Conservation (phyloP, 2,888 invertebrate species). For the Troides helena region DNA sequence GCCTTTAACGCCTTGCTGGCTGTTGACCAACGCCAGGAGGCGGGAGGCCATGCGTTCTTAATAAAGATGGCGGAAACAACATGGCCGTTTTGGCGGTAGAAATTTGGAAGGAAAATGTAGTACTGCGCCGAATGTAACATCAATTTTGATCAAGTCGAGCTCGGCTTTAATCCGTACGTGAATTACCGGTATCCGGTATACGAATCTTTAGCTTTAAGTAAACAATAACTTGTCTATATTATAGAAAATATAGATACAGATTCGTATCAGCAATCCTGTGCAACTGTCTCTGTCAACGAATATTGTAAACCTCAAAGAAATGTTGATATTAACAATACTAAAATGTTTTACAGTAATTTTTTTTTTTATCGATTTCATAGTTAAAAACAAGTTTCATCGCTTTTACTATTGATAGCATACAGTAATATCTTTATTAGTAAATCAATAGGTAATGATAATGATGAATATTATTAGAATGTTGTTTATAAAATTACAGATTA, state of each 20-base stretch:
- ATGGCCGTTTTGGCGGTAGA: constrained; percentile 63
- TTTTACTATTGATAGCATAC: no score
- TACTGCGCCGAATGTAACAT: constrained; percentile 38
- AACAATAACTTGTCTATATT: constrained; percentile 6
- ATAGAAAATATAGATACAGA: background rate
- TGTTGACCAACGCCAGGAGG: constrained; percentile 76
- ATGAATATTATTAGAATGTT: no score
- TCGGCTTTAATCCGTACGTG: constrained; percentile 26
- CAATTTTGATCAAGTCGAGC: constrained; percentile 35
- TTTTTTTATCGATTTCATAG: no score
- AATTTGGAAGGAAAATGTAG: constrained; percentile 51
- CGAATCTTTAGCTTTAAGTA: constrained; percentile 20
- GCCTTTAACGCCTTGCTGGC: constrained; percentile 80
- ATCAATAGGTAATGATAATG: no score
- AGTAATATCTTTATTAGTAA: no score
- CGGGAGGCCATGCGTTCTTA: constrained; percentile 76
- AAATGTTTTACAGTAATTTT: no score
- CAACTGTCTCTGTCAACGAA: no score
- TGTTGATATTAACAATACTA: no score
- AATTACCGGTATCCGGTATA: constrained; percentile 25
- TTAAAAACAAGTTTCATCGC: no score
- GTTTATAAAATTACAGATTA: no score
- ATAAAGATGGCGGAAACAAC: constrained; percentile 73
- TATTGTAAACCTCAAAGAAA: no score
- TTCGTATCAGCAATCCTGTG: background rate